These are phyloP conservation scores for Cryptoleucopteryx plumbea DNA, from an alignment of 2,113 vertebrate species.

Conservation along the genomic window DNA sequence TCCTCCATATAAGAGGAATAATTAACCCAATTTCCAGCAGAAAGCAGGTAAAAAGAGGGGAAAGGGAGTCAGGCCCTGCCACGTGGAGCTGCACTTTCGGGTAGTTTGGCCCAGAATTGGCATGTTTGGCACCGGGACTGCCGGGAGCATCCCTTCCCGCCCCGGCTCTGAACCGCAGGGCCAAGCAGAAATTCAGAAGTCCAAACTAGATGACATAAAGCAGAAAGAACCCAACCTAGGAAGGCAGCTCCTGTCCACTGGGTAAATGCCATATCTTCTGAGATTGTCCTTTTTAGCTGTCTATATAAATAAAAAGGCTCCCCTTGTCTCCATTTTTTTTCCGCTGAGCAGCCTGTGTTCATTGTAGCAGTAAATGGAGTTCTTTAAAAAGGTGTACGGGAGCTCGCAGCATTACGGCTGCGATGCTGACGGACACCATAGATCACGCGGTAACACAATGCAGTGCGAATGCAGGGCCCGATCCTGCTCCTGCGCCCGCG, in stretches of 20 bases:
- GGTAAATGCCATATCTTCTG: fast-evolving
- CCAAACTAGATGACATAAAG: fast-evolving
- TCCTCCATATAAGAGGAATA: not conserved
- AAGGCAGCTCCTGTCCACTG: not conserved
- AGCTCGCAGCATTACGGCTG: not conserved
- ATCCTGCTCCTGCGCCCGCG: not conserved
- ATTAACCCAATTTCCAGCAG: not conserved
- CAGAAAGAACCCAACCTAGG: not conserved
- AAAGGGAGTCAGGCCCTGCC: fast-evolving
- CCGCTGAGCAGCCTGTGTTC: not conserved
- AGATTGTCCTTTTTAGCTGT: not conserved
- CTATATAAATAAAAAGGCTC: not conserved
- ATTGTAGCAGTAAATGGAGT: not conserved
- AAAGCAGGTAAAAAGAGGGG: not conserved
- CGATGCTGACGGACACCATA: not conserved
- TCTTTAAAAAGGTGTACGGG: not conserved
- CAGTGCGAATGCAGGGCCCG: not conserved
- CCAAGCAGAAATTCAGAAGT: fast-evolving
- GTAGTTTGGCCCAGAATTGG: not conserved
- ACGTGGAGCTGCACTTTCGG: not conserved
- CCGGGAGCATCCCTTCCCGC: not conserved
- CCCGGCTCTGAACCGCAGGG: not conserved
- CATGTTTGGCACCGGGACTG: not conserved
- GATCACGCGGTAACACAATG: not conserved
- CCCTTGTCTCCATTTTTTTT: not conserved